Percentiles rank a stretch among this genome's conserved stretches.
Conservation (phyloP, 1,140 invertebrate genomes). For the Drosophila nasuta region DNA sequence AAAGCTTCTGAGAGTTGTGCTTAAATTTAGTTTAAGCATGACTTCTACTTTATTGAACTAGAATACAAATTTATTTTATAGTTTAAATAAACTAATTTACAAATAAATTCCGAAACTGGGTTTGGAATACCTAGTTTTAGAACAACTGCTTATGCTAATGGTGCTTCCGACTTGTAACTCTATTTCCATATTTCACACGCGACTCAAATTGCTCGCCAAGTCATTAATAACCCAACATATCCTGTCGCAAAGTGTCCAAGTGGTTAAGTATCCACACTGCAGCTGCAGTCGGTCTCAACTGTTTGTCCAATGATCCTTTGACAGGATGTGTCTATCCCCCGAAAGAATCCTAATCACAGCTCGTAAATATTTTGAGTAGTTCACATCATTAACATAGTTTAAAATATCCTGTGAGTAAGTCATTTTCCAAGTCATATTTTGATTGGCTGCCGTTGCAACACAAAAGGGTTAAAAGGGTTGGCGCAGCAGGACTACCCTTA, state of each 20-base stretch:
- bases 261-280: conserved; percentile 31
- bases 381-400: conserved; percentile 32
- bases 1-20: conserved; percentile 1
- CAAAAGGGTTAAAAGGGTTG: conserved; percentile 43
- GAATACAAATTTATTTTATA: no score
- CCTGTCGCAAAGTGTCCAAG: conserved; percentile 49
- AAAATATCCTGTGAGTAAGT: conserved; percentile 9
- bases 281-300: conserved; percentile 19
- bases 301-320: conserved; percentile 47
- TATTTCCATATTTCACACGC: conserved; percentile 54
- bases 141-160: neutral
- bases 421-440: conserved; percentile 35
- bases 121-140: neutral
- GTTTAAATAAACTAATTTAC: no score
- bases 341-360: neutral
- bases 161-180: neutral
- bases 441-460: conserved; percentile 35
- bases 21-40: neutral
- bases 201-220: conserved; percentile 28
- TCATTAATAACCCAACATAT: conserved; percentile 53
- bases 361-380: conserved; percentile 51
- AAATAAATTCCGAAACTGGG: neutral
- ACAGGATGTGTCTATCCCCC: conserved; percentile 29
- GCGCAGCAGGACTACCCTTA: conserved; percentile 34
- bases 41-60: neutral